Evolutionary conservation across 2,888 invertebrate species (phyloP), one percentile per base, ranked within the genome.

Genomic region (Rhagophthalmus giganteus): DNA sequence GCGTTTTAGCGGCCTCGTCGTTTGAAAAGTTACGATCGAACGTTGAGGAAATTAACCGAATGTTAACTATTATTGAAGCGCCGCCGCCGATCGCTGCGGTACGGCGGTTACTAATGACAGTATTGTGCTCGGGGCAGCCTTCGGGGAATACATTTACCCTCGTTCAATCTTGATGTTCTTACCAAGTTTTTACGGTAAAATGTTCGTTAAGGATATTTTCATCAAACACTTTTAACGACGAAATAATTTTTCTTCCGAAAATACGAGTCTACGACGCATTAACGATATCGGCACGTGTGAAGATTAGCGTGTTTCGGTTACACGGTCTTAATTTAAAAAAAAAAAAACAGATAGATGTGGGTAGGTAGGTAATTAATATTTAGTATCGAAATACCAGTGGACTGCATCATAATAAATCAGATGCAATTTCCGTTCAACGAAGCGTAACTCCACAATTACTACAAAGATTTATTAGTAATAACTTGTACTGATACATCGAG

Each of bases 381-480:
- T 12, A 13, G 37, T 41, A 47, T 48, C 33, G 11, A 50, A 42
- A 33, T 34, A 33, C 33, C 53, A 40, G 26, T 39, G 55, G 54
- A 57, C 53, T 59, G 58, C 60, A 61, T 58, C 62, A 59, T 54
- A 58, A 66, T 68, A 68, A 68, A 68, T 68, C 67, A 67, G 64
- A 66, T 68, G 66, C 67, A 68, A 68, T 68, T 66, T 67, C 66
- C 57, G 63, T 56, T 59, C 66, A 68, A 52, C 64, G 58, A 53
- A 67, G 66, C 67, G 68, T 58, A 60, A 58, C 61, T 58, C 62
- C 66, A 65, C 66, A 67, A 67, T 67, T 67, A 66, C 66, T 56
- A 54, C 57, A 57, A 57, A 67, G 68, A 68, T 68, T 68, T 68
- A 68, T 68, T 66, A 65, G 68, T 67, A 66, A 68, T 68, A 68